Conservation (phyloP, 2,797 vertebrate species). For the Pseudotriccus pelzelni region DNA sequence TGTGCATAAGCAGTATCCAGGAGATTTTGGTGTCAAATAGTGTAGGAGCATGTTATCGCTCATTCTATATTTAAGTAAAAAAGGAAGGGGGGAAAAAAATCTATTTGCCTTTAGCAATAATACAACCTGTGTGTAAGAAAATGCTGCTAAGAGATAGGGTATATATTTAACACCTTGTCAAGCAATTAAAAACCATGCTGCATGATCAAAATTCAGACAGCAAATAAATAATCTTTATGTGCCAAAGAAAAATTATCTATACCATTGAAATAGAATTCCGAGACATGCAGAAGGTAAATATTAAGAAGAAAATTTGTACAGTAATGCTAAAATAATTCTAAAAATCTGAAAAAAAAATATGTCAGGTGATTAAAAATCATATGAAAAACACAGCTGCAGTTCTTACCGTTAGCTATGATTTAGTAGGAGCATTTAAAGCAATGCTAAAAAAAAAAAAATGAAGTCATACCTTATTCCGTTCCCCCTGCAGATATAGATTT, state of each 20-base stretch:
- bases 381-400: background rate
- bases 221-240: background rate
- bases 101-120: background rate
- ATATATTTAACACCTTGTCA: background rate
- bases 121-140: background rate
- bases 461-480: constrained; percentile 63
- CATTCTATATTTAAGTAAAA: background rate
- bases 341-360: constrained; percentile 11
- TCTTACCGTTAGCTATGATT: background rate
- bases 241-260: background rate
- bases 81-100: background rate
- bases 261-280: background rate
- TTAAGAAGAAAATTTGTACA: background rate
- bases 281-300: background rate
- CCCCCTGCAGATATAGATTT: constrained; percentile 71
- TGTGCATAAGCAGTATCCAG: background rate
- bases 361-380: constrained; percentile 19
- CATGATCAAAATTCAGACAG: constrained; percentile 11
- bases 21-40: background rate
- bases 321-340: background rate
- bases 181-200: background rate
- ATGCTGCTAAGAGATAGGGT: background rate
- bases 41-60: background rate
- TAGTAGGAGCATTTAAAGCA: constrained; percentile 53
- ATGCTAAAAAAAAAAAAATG: constrained; percentile 56